Evolutionary conservation across 2,797 vertebrate species (phyloP).

Genomic region (Euphonia xanthogaster): DNA sequence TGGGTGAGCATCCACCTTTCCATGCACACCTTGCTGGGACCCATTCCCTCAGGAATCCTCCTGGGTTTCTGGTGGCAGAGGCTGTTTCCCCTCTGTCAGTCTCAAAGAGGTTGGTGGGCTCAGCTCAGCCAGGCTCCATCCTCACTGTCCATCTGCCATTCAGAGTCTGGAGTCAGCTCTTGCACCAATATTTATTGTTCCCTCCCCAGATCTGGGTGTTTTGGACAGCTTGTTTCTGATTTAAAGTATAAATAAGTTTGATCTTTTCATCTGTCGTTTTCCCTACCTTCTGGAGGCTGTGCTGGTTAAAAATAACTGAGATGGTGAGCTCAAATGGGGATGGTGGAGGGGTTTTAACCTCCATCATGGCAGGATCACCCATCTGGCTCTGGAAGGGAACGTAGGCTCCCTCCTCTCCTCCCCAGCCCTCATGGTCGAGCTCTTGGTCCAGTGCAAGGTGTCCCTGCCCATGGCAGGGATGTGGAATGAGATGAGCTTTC

Average conservation of each 20-base stretch:
- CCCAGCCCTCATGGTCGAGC: accelerated
- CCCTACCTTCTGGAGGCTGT: slow-evolving; percentile 36
- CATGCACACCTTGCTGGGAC: accelerated
- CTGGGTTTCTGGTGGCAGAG: background rate
- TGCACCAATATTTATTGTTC: background rate
- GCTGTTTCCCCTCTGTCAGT: background rate
- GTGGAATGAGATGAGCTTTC: background rate
- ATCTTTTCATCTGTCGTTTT: slow-evolving; percentile 36
- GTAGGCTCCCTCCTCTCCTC: accelerated
- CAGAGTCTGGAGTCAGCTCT: background rate
- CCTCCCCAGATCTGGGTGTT: background rate
- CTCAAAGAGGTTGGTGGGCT: background rate
- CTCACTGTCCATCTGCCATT: background rate
- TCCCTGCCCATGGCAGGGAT: background rate
- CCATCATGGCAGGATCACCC: accelerated
- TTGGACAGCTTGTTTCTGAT: slow-evolving; percentile 25
- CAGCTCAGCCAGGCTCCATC: background rate
- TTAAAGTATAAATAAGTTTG: slow-evolving; percentile 30
- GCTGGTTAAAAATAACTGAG: background rate
- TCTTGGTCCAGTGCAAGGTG: background rate
- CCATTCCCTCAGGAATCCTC: background rate
- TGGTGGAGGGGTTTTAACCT: background rate
- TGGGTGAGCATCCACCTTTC: background rate
- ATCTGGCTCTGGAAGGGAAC: accelerated
- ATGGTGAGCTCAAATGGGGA: background rate